phyloP scores from a whole-genome alignment of 2,113 vertebrate species.

The Cacatua alba region DNA sequence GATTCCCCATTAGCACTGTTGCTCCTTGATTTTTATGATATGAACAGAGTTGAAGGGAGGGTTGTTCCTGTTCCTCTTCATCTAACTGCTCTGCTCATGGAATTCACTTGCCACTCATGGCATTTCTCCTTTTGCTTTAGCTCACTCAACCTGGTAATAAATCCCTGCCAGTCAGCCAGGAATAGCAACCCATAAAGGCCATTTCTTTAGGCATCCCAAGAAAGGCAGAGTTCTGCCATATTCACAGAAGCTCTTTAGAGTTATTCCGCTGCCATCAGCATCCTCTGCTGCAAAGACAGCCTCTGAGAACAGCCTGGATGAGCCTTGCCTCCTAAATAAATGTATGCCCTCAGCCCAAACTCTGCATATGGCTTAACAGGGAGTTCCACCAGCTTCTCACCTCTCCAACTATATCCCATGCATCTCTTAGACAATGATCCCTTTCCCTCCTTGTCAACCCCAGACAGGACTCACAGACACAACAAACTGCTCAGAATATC shows the following conservation, averaged over 20 bases:
- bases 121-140: neutral
- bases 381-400: neutral
- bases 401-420: accelerated
- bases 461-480: neutral
- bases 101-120: neutral
- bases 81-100: neutral
- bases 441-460: neutral
- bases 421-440: accelerated
- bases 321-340: neutral
- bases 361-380: neutral
- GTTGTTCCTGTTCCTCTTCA: neutral
- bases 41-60: neutral
- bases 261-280: neutral
- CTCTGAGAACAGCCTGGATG: neutral
- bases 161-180: neutral
- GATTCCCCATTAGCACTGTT: neutral
- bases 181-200: neutral
- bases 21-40: neutral
- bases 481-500: neutral
- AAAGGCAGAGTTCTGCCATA: neutral
- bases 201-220: neutral
- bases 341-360: neutral
- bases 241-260: neutral
- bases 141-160: neutral
- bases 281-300: neutral